Evolutionary conservation across 2,888 invertebrate genomes (phyloP).

Genomic region (Cremastinae sp.): DNA sequence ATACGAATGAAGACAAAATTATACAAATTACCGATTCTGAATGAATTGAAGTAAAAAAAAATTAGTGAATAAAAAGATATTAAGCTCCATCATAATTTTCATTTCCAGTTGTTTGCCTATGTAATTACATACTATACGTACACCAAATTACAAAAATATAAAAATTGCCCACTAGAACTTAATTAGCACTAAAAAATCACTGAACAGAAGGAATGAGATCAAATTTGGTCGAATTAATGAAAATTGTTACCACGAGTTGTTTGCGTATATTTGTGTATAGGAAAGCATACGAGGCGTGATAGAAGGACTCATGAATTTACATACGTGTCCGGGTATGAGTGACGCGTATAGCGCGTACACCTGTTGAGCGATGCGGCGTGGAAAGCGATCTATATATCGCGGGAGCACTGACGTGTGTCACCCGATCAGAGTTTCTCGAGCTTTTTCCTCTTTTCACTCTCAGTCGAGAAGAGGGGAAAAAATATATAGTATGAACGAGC

Average conservation of each 20-base stretch:
- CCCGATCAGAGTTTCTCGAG: conserved; percentile 37
- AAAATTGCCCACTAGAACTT: too few species aligned
- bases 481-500: neutral
- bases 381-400: conserved; percentile 35
- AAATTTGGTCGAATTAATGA: conserved; percentile 1
- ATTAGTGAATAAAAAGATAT: too few species aligned
- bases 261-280: conserved; percentile 8
- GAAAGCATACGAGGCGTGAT: conserved; percentile 26
- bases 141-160: too few species aligned
- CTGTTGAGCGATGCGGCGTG: conserved; percentile 67
- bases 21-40: too few species aligned
- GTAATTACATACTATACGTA: too few species aligned
- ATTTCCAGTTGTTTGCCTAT: too few species aligned
- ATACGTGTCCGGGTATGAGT: conserved; percentile 60
- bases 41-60: too few species aligned
- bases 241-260: conserved; percentile 47
- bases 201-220: neutral
- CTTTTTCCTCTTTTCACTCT: conserved; percentile 13
- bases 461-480: neutral
- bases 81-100: too few species aligned
- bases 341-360: conserved; percentile 67
- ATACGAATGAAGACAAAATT: too few species aligned
- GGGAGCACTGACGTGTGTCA: conserved; percentile 56
- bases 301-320: conserved; percentile 62
- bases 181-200: neutral